Conservation (phyloP, 2,113 vertebrate species). For the Arothron firmamentum region DNA sequence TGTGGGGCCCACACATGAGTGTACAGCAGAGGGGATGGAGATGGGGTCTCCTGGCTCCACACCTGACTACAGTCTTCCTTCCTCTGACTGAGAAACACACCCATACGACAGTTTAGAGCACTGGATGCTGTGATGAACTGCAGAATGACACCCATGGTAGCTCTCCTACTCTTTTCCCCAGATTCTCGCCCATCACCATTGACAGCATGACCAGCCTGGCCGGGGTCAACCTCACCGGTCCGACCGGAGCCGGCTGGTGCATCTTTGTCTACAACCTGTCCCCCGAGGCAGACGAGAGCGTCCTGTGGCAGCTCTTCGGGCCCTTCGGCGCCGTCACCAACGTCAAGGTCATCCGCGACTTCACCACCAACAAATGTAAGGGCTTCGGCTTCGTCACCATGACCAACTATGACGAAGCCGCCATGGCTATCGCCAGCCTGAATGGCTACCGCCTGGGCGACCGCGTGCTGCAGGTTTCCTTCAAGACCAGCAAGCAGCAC, state of each 20-base stretch:
- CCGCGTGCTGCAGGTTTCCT: conserved; percentile 95
- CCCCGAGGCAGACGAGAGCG: conserved; percentile 91
- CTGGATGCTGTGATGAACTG: conserved; percentile 65
- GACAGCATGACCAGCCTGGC: conserved; percentile 89
- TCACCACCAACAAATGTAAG: conserved; percentile 98
- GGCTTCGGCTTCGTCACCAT: conserved; percentile 98
- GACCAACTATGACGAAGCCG: conserved; percentile 98
- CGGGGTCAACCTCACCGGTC: conserved; percentile 83
- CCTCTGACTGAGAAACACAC: conserved; percentile 46
- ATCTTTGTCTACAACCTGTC: conserved; percentile 99
- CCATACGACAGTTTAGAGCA: conserved; percentile 46
- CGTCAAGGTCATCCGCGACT: conserved; percentile 96
- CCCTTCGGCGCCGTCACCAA: conserved; percentile 97
- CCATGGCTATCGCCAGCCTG: conserved; percentile 96
- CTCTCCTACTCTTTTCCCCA: conserved; percentile 86
- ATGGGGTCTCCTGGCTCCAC: conserved; percentile 58
- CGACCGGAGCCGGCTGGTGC: conserved; percentile 87
- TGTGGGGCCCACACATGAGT: conserved; percentile 57
- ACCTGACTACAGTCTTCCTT: conserved; percentile 37
- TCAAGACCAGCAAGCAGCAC: conserved; percentile 99
- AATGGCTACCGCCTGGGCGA: conserved; percentile 94
- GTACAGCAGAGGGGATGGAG: conserved; percentile 64
- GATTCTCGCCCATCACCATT: conserved; percentile 89
- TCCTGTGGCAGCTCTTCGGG: conserved; percentile 97
- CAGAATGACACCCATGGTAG: conserved; percentile 91